Base-by-base conservation (phyloP, 2,797 vertebrate species). In the Erethizon dorsatum region DNA sequence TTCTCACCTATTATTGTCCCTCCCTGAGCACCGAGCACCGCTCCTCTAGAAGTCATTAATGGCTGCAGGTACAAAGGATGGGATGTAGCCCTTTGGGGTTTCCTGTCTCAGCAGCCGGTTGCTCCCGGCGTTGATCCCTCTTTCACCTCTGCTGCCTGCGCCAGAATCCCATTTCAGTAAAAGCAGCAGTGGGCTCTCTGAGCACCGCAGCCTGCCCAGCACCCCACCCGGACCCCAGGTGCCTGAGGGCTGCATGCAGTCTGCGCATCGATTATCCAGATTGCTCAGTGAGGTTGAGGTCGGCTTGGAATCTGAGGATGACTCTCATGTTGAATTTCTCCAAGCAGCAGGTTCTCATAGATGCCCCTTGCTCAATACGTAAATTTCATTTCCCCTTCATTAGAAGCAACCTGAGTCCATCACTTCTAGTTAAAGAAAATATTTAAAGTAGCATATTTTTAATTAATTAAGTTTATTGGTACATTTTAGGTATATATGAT, bases 1-100 rank as follows among this genome's bases (percentile, higher is more conserved):
- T 95, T 65, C 82, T 97, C 80, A 91, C 94, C 91, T 86, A 78
- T 88, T 88, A 56, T 83, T 33, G 56, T 56, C 22, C 57, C 78
- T 95, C 63, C 89, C 61, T 0, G 45, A 73, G 71, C 90, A 86
- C 67, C 0, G 45, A 73, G 71, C 90, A 86, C 67, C 37, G 50
- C 57, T 90, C 26, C 86, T 80, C 90, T 78, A 5, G 45, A 87
- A 82, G 77, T 86, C 83, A 33, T 84, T 96, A 92, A 56, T 63
- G 78, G 88, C 52, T 69, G 33, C 61, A 50, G 41, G 63, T 92
- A 69, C 93, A 79, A 92, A 79, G 82, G 63, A 33, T 22, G 15
- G 4, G 22, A 31, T 96, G 78, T 77, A 73, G 89, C 82, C 86
- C 47, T 94, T n/a, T 71, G 90, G 63, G 90, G 63, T 33, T 97